Evolutionary conservation across 2,888 invertebrate genomes (phyloP), one percentile per base, ranked within the genome.

Genomic region (Luperina testacea): DNA sequence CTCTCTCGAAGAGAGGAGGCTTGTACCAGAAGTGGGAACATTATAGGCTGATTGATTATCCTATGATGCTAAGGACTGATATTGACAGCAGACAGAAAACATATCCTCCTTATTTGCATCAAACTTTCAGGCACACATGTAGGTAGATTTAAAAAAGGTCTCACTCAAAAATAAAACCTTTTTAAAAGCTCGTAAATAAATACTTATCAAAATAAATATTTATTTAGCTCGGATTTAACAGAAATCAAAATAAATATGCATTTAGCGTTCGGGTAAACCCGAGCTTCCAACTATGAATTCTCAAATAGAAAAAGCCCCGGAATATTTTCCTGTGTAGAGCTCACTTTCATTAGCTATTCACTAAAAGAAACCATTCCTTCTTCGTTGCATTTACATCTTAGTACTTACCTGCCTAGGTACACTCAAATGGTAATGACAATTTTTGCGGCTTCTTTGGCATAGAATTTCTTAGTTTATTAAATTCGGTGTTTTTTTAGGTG

Each of bases 311-410:
- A 76, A 75, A n/a, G 17, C 53, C 64, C 20, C n/a, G 20, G 27
- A 65, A 38, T 57, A 65, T 77, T 76, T 77, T 76, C 9, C 7
- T 57, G 7, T 24, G 27, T 15, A 45, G 53, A 64, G 77, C 45
- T 65, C 32, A 64, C 64, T 75, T 32, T n/a, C 76, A 57, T 77
- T 75, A 77, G 32, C 9, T 57, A 57, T 65, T 76, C 76, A 38
- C 20, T 65, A 11, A 77, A 48, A 64, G 38, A 24, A 77, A 48
- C 53, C n/a, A 63, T 8, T 72, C 45, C 24, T 72, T 74, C 17
- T 24, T 38, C 57, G n/a, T 57, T 48, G 57, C 20, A 67, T 77
- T 64, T 77, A 20, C 57, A 48, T 59, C 17, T 57, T 2, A 27
- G 27, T 63, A 51, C 13, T 7, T 53, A 48, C 17, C 2, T 27